Conservation (phyloP, 1,140 invertebrate species). For the Lycorma delicatula region DNA sequence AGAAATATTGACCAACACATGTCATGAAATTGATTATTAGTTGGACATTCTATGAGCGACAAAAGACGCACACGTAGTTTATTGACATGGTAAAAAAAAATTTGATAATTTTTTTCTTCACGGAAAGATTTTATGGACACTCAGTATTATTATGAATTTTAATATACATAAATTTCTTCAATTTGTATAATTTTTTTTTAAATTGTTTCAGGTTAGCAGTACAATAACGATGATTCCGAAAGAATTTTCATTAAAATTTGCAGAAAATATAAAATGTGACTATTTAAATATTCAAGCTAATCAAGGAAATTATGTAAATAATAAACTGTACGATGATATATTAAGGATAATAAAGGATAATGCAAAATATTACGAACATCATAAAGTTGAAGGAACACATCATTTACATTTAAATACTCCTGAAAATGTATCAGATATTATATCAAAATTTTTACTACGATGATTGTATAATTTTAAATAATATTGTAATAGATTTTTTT, state of each 20-base stretch:
- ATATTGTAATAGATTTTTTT: no score
- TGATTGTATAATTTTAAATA: no score
- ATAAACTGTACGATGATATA: not conserved
- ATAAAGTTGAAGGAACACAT: slow-evolving; percentile 66
- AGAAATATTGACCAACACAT: no score
- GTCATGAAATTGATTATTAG: not conserved
- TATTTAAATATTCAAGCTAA: not conserved
- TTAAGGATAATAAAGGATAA: slow-evolving; percentile 50
- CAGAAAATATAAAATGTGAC: not conserved
- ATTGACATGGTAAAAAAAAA: not conserved
- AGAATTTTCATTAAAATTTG: not conserved
- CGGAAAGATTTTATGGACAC: no score
- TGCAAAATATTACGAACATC: slow-evolving; percentile 49
- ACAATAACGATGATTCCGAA: not conserved
- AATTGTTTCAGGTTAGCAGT: not conserved
- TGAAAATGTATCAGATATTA: slow-evolving; percentile 51
- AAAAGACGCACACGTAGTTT: not conserved
- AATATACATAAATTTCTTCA: no score
- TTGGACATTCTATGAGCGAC: not conserved
- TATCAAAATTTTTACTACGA: slow-evolving; percentile 48
- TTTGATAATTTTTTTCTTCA: not conserved
- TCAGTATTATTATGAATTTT: no score
- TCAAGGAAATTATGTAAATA: not conserved
- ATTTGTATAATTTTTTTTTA: slow-evolving; percentile 30
- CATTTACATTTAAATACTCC: slow-evolving; percentile 72